Conservation (phyloP, 2,797 vertebrate genomes). For the Cheirogaleus major region DNA sequence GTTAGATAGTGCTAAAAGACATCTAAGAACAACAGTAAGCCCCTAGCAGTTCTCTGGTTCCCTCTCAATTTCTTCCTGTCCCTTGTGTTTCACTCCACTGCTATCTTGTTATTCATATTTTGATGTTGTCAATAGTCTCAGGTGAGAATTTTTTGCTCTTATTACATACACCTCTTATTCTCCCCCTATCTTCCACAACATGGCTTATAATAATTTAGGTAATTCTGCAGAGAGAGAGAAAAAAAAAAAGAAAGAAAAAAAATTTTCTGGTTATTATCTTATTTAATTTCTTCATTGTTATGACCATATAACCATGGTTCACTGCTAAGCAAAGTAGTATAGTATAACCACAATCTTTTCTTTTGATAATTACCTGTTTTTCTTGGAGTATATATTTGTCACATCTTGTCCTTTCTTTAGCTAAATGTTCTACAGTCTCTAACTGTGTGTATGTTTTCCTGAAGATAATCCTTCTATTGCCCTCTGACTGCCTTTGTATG, state of each 20-base stretch:
- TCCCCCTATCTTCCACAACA: background rate
- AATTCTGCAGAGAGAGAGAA: background rate
- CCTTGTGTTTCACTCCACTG: background rate
- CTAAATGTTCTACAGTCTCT: background rate
- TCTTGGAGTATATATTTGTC: background rate
- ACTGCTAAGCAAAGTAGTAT: background rate
- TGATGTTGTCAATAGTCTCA: background rate
- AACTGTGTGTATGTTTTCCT: background rate
- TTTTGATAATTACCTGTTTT: background rate
- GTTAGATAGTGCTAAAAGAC: background rate
- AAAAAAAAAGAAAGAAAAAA: background rate
- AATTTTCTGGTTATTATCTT: background rate
- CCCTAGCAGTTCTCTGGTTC: no score
- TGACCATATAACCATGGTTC: background rate
- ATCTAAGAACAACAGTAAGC: background rate
- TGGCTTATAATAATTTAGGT: background rate
- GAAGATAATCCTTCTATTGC: background rate
- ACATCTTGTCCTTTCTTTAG: background rate
- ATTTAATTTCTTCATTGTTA: background rate
- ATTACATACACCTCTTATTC: background rate
- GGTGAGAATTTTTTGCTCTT: background rate
- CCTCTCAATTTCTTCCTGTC: background rate
- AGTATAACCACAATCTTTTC: background rate
- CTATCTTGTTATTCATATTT: background rate
- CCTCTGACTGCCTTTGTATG: background rate